Evolutionary conservation across 1,140 invertebrate genomes (phyloP).

Genomic region (Stenopsyche tienmushanensis): DNA sequence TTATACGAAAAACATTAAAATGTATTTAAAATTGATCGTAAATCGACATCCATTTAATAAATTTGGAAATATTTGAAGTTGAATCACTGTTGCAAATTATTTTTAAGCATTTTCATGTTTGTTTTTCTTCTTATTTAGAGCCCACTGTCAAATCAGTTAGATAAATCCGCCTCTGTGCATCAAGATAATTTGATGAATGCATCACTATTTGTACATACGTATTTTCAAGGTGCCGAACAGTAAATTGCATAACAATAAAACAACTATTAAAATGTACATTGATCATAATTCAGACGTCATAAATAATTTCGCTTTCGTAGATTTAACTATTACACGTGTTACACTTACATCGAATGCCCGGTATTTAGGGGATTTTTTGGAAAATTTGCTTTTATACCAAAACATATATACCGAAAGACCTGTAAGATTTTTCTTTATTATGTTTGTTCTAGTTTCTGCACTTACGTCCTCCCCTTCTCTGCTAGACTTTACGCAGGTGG

Average conservation of each 20-base stretch:
- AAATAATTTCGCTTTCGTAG: not conserved
- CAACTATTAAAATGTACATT: too few species aligned
- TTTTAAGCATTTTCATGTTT: too few species aligned
- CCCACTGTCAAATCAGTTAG: too few species aligned
- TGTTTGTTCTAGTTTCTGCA: slow-evolving; percentile 44
- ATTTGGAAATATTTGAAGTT: too few species aligned
- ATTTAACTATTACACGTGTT: not conserved
- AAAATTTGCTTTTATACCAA: not conserved
- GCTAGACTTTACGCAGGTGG: slow-evolving; percentile 45
- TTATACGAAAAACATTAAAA: too few species aligned
- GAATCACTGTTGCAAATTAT: too few species aligned
- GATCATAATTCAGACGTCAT: not conserved
- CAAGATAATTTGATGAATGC: not conserved
- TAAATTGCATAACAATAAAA: too few species aligned
- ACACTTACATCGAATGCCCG: not conserved
- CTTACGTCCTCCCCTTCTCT: slow-evolving; percentile 43
- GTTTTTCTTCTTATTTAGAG: too few species aligned
- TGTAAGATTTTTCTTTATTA: slow-evolving; percentile 16
- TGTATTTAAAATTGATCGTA: too few species aligned
- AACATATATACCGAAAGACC: not conserved
- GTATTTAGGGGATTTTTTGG: not conserved
- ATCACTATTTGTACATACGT: not conserved
- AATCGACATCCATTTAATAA: too few species aligned
- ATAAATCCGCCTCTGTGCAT: too few species aligned
- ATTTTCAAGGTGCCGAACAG: too few species aligned